Evolutionary conservation across 2,888 invertebrate species (phyloP), one percentile per base, ranked within the genome.

Genomic region (Leuctra nigra): DNA sequence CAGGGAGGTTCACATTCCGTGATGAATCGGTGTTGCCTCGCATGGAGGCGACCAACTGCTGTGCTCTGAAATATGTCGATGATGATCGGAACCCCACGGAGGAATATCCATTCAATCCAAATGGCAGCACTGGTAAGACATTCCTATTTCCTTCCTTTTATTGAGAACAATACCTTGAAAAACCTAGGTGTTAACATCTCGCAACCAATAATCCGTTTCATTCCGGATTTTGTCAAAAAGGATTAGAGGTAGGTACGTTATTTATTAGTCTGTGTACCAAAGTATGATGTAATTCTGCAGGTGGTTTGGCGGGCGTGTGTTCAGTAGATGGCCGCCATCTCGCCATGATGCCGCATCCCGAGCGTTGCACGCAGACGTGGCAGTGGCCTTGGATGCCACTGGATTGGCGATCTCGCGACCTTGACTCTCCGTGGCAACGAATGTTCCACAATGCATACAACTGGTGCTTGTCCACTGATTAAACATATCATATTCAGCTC

Each of bases 321-420:
- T 97, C 97, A 0, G 67, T 71, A 1, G 87, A 97, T 74, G 98
- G 97, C 0, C 83, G 97, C 3, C 97, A 98, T 73, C 77, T 97
- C 64, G 98, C 96, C 0, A 82, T 98, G 81, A 99, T 99, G 98
- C 98, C 98, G 2, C 98, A 99, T 76, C 97, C 98, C 0, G 98
- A 99, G 74, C 81, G 97, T 60, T 92, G 91, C 68, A 83, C 88
- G 59, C 78, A 89, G 64, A 82, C 85, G 64, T 95, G 92, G 87
- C 96, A 97, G 72, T 92, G 94, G 84, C 86, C 94, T 1, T 83
- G 84, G 68, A 72, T 75, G 63, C 82, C 82, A 6, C 69, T 72
- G 6, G 70, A 72, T 55, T 79, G 80, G 70, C 64, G 67, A 2
- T 50, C 61, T 44, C 44, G 61, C 16, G 73, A 78, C 58, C 79